phyloP scores from a whole-genome alignment of 2,888 invertebrate species.

The Erebia ligea region DNA sequence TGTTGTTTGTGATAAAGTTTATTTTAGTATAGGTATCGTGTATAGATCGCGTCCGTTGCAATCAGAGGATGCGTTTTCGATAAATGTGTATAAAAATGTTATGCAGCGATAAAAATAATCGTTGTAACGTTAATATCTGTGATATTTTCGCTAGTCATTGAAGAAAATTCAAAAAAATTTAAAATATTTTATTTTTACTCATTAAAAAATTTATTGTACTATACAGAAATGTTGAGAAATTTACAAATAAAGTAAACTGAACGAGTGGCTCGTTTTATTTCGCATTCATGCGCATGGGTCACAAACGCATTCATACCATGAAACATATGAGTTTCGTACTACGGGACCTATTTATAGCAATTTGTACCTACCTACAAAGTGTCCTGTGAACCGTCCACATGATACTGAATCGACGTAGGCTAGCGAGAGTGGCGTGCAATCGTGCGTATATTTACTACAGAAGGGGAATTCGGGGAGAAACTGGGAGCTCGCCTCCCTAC shows the following conservation, averaged over 20 bases:
- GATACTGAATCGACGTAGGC: constrained; percentile 62
- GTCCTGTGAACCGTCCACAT: constrained; percentile 46
- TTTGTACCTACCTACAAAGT: constrained; percentile 42
- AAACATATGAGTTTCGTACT: constrained; percentile 44
- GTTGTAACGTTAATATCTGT: constrained; percentile 63
- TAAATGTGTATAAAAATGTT: constrained; percentile 38
- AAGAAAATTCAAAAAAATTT: constrained; percentile 66
- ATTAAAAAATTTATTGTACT: constrained; percentile 75
- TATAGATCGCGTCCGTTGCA: constrained; percentile 64
- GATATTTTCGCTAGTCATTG: constrained; percentile 62
- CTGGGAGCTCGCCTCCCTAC: constrained; percentile 49
- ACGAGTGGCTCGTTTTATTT: constrained; percentile 48
- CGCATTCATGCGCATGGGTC: constrained; percentile 22
- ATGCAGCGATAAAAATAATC: constrained; percentile 46
- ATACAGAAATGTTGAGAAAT: constrained; percentile 66
- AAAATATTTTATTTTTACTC: constrained; percentile 60
- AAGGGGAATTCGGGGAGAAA: constrained; percentile 63
- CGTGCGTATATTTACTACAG: constrained; percentile 76
- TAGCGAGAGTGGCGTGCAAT: constrained; percentile 68
- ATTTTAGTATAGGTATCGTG: constrained; percentile 70
- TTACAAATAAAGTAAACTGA: constrained; percentile 73
- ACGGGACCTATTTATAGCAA: constrained; percentile 45
- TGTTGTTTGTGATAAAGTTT: constrained; percentile 67
- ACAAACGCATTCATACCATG: constrained; percentile 35
- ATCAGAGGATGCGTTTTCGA: constrained; percentile 71